Conservation (phyloP, 1,140 invertebrate genomes). For the Diorhabda carinulata region DNA sequence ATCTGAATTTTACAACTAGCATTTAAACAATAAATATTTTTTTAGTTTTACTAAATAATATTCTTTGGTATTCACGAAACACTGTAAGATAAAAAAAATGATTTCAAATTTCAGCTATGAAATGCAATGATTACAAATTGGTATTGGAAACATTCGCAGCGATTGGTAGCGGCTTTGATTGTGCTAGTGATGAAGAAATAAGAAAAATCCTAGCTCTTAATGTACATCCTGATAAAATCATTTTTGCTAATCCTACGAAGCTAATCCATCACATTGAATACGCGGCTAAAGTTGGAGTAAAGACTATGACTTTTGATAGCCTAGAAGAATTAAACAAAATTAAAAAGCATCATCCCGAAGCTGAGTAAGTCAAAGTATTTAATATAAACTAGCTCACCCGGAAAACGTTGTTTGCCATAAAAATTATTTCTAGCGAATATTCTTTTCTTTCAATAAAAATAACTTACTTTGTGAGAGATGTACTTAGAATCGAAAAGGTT, state of each 20-base stretch:
- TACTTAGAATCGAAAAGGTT: neutral
- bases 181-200: conserved; percentile 91
- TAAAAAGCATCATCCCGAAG: conserved; percentile 73
- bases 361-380: conserved; percentile 59
- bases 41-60: too few species aligned
- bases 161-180: conserved; percentile 90
- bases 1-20: too few species aligned
- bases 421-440: too few species aligned
- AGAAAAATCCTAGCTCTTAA: conserved; percentile 76
- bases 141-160: conserved; percentile 80
- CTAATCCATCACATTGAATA: conserved; percentile 87
- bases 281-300: conserved; percentile 71
- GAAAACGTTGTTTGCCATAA: too few species aligned
- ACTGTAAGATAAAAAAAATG: too few species aligned
- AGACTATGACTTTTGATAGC: conserved; percentile 93
- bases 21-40: too few species aligned
- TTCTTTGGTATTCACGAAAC: too few species aligned
- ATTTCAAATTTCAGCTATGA: conserved; percentile 70
- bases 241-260: conserved; percentile 97
- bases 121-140: conserved; percentile 86
- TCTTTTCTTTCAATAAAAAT: too few species aligned
- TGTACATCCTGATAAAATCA: conserved; percentile 76
- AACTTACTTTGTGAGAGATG: neutral
- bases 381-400: too few species aligned
- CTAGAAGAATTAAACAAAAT: conserved; percentile 91